Evolutionary conservation across 2,113 vertebrate genomes (phyloP).

Genomic region (Oncorhynchus gorbuscha): DNA sequence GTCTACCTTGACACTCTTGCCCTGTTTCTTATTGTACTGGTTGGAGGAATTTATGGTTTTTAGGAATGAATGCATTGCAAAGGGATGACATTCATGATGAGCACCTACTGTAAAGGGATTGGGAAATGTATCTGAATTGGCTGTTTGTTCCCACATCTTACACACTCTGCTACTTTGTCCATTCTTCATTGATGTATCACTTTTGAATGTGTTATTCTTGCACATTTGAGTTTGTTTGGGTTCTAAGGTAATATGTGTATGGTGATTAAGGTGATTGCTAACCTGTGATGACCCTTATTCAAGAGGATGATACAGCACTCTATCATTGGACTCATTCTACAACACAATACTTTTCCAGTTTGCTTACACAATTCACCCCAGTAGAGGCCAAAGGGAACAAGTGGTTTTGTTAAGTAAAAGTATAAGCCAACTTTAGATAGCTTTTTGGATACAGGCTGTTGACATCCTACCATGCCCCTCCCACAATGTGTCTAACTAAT

Average conservation of each 20-base stretch:
- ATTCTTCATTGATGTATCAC: neutral
- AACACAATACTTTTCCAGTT: neutral
- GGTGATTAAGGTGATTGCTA: slow-evolving; percentile 28
- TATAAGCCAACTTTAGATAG: slow-evolving; percentile 8
- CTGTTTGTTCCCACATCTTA: neutral
- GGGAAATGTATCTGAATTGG: slow-evolving; percentile 42
- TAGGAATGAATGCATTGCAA: slow-evolving; percentile 35
- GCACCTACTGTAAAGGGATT: slow-evolving; percentile 14
- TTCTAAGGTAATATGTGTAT: slow-evolving; percentile 21
- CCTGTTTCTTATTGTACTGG: slow-evolving; percentile 14
- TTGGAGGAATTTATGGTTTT: slow-evolving; percentile 15
- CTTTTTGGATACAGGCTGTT: slow-evolving; percentile 5
- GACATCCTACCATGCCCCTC: neutral
- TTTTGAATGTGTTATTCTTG: slow-evolving; percentile 34
- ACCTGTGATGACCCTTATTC: slow-evolving; percentile 44
- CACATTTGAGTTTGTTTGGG: slow-evolving; percentile 26
- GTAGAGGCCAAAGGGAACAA: slow-evolving; percentile 48
- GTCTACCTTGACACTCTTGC: neutral
- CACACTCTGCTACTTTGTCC: slow-evolving; percentile 36
- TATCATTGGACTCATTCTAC: slow-evolving; percentile 13
- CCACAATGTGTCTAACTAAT: neutral
- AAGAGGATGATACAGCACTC: slow-evolving; percentile 29
- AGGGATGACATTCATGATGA: slow-evolving; percentile 36
- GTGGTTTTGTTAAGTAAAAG: neutral
- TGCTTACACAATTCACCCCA: slow-evolving; percentile 16